phyloP scores from a whole-genome alignment of 2,888 invertebrate species.

The Napeogenes inachia region DNA sequence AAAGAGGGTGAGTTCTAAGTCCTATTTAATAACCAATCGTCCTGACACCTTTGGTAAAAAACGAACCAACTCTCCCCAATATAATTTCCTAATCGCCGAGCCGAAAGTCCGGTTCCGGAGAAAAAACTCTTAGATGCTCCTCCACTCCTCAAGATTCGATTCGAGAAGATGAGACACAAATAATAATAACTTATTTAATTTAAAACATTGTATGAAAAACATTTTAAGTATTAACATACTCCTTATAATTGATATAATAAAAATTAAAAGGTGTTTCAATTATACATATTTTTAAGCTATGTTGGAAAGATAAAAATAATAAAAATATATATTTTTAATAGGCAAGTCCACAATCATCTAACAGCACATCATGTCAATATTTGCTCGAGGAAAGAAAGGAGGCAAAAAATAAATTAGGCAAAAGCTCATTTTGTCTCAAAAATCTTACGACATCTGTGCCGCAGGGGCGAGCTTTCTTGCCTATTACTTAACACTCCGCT shows the following conservation, averaged over 20 bases:
- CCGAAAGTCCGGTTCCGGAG: conserved; percentile 70
- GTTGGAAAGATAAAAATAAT: background rate
- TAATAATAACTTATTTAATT: background rate
- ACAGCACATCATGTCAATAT: conserved; percentile 60
- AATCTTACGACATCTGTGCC: conserved; percentile 70
- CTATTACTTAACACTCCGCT: conserved; percentile 51
- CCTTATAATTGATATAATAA: too few species aligned
- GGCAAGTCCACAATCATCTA: conserved; percentile 45
- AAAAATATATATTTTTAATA: conserved; percentile 9
- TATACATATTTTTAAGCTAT: too few species aligned
- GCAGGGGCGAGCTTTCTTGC: conserved; percentile 28
- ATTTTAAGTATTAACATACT: background rate
- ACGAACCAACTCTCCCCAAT: conserved; percentile 60
- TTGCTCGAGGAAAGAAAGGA: conserved; percentile 74
- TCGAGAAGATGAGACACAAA: conserved; percentile 46
- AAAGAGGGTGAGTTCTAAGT: conserved; percentile 57
- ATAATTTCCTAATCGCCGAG: conserved; percentile 75
- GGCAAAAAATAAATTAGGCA: conserved; percentile 78
- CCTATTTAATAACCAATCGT: conserved; percentile 74
- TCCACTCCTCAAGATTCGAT: conserved; percentile 52
- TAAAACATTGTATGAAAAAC: background rate
- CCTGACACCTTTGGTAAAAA: conserved; percentile 60
- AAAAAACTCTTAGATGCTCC: conserved; percentile 60
- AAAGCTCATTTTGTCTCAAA: conserved; percentile 73
- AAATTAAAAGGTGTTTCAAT: too few species aligned